phyloP scores from a whole-genome alignment of 2,113 vertebrate species.

The Mustelus asterias region DNA sequence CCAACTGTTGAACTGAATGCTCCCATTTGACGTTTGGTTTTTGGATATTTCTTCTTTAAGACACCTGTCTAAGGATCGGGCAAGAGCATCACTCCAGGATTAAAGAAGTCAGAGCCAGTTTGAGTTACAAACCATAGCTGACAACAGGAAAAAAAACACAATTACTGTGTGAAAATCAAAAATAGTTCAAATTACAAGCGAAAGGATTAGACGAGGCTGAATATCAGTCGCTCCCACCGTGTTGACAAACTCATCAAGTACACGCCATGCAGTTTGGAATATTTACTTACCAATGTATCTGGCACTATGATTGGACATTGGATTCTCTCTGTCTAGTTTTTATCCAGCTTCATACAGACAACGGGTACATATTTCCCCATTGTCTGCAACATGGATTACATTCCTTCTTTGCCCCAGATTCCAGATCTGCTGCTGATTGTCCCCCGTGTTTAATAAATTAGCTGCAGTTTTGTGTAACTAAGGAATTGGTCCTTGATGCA shows the following conservation, averaged over 20 bases:
- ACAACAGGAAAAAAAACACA: not conserved
- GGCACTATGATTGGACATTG: not conserved
- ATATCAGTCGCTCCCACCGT: not conserved
- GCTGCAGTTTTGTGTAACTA: not conserved
- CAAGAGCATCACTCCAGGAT: not conserved
- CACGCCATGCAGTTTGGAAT: not conserved
- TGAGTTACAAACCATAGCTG: not conserved
- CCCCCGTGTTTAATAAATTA: not conserved
- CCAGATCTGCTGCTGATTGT: not conserved
- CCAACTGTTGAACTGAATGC: not conserved
- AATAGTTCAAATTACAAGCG: not conserved
- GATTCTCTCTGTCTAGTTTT: not conserved
- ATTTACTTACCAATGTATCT: not conserved
- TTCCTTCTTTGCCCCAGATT: not conserved
- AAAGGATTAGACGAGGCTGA: not conserved
- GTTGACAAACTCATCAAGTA: not conserved
- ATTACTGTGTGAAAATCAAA: not conserved
- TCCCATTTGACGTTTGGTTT: not conserved
- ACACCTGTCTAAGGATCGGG: not conserved
- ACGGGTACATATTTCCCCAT: not conserved
- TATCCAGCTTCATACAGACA: not conserved
- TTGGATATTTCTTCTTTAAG: not conserved
- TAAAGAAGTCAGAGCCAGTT: not conserved
- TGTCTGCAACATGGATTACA: not conserved
- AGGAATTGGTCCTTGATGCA: not conserved